Evolutionary conservation across 2,888 invertebrate genomes (phyloP).

Genomic region (Perizoma affinitatum): DNA sequence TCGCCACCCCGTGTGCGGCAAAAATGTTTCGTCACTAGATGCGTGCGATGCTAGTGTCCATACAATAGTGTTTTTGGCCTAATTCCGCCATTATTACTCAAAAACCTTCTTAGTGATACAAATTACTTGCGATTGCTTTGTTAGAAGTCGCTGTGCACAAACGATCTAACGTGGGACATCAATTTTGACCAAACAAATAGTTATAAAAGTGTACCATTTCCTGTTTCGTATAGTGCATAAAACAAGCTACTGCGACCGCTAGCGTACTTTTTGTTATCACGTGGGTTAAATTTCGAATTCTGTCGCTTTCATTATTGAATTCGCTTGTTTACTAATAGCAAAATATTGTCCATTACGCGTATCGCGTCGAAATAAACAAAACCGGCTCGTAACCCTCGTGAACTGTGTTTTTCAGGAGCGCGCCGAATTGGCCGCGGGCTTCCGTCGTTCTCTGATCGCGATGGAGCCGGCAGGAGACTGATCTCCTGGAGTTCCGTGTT

Average conservation of each 20-base stretch:
- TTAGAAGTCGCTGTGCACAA: slow-evolving; percentile 21
- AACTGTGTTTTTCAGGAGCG: slow-evolving; percentile 78
- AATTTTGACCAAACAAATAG: slow-evolving; percentile 48
- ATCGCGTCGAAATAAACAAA: slow-evolving; percentile 50
- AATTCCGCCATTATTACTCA: slow-evolving; percentile 78
- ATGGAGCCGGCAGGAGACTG: slow-evolving; percentile 75
- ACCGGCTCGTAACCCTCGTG: slow-evolving; percentile 69
- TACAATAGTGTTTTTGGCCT: slow-evolving; percentile 72
- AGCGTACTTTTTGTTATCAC: slow-evolving; percentile 81
- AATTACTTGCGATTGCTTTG: slow-evolving; percentile 37
- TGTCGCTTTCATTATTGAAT: slow-evolving; percentile 42
- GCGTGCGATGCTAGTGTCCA: slow-evolving; percentile 61
- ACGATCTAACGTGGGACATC: slow-evolving; percentile 16
- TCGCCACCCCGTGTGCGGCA: slow-evolving; percentile 53
- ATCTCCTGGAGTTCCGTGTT: slow-evolving; percentile 47
- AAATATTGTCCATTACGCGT: slow-evolving; percentile 21
- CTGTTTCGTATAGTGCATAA: slow-evolving; percentile 74
- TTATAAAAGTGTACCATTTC: slow-evolving; percentile 75
- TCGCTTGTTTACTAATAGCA: slow-evolving; percentile 30
- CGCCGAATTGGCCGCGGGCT: slow-evolving; percentile 59
- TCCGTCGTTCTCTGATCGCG: slow-evolving; percentile 50
- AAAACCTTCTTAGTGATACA: slow-evolving; percentile 60
- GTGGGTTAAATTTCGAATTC: slow-evolving; percentile 80
- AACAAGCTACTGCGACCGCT: slow-evolving; percentile 79
- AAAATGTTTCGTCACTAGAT: slow-evolving; percentile 74